Evolutionary conservation across 2,113 vertebrate species (phyloP), one percentile per base, ranked within the genome.

Genomic region (Oxyruncus cristatus): DNA sequence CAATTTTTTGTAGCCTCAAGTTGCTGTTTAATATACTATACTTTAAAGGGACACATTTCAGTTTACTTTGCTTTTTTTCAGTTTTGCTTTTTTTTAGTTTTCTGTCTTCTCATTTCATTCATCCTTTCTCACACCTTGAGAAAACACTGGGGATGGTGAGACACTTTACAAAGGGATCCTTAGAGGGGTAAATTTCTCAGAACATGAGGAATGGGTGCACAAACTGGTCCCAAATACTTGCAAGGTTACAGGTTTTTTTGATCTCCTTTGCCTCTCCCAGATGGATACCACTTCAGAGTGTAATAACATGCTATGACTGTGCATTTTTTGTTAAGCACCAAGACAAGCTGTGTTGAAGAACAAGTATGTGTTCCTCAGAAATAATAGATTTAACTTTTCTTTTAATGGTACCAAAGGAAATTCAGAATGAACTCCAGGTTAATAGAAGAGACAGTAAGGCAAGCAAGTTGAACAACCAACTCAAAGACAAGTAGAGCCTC

Each of bases 41-140:
- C 44, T 91, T 93, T 75, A 46, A 91, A 92, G 67, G 17, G 61
- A 79, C 72, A 85, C 58, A 79, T 65, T 91, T 35, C 22, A 26
- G 61, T 92, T 95, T 96, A 58, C 55, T 93, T 95, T 79, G 95
- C 55, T 82, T 92, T 58, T 89, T 47, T 72, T 44, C 73, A 22
- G 37, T 84, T 95, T 90, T 14, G 95, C 55, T 82, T 92, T 58
- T 89, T 47, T 72, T 44, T 75, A 22, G 37, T 84, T 95, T 90
- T 14, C 42, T 73, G 44, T 94, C 70, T 72, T 76, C 73, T 77
- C 18, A 23, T 88, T 79, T 78, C 47, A 37, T 92, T 33, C 66
- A 50, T 46, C 35, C 39, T 39, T 18, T 35, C 24, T 78, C 42
- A 74, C 8, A 24, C 32, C 63, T 37, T 65, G 56, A 94, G 26